A percentile compares a stretch with the other conserved stretches of the same genome.
Evolutionary conservation across 64 coral and sea anemone genomes (phyloP).

Genomic region (Actinia equina): DNA sequence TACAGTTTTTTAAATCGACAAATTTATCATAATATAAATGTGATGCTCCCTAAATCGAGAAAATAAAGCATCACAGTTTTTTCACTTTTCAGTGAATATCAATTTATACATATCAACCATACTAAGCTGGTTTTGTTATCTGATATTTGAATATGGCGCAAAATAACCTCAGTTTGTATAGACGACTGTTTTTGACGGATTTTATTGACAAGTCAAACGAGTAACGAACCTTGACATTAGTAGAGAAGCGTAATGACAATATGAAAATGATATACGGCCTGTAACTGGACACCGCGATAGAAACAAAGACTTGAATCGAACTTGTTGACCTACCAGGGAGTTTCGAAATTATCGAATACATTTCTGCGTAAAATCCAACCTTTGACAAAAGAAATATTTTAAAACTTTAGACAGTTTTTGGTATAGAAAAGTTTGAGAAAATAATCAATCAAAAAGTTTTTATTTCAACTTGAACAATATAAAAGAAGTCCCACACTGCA

Average conservation of each 20-base stretch:
- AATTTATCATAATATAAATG: background rate
- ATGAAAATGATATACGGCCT: background rate
- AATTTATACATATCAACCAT: background rate
- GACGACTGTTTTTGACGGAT: background rate
- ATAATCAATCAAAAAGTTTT: no score
- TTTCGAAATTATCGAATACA: background rate
- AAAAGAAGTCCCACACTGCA: no score
- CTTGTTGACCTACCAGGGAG: background rate
- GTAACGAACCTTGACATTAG: constrained; percentile 2
- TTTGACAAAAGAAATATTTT: no score
- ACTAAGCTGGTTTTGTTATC: background rate
- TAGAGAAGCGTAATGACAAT: background rate
- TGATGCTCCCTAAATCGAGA: background rate
- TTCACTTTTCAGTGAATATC: background rate
- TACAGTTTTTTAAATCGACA: no score
- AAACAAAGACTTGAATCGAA: background rate
- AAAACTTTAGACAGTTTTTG: no score
- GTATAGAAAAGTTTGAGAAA: no score
- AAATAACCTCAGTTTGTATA: background rate
- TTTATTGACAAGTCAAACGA: background rate
- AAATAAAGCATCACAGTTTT: background rate
- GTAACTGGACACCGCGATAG: background rate
- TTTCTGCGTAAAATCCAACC: background rate
- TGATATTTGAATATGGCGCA: background rate
- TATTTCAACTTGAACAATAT: no score